These are phyloP conservation scores for Eciton burchellii DNA, from an alignment of 1,140 invertebrate species.

Conservation along the genomic window DNA sequence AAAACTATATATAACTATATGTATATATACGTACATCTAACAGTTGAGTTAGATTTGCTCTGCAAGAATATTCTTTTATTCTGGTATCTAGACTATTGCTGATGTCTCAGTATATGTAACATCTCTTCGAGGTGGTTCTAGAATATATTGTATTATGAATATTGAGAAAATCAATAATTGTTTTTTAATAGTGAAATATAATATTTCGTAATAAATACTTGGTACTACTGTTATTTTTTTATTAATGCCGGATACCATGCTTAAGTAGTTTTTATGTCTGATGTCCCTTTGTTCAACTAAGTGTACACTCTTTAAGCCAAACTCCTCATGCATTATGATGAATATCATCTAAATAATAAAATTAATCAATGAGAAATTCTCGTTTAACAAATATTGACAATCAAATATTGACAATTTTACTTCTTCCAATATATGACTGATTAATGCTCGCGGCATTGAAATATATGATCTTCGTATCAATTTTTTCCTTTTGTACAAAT, in stretches of 20 bases:
- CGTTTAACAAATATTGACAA: constrained; percentile 30
- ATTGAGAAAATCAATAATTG: background rate
- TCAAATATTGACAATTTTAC: constrained; percentile 60
- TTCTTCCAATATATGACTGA: constrained; percentile 70
- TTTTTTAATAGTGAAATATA: constrained; percentile 18
- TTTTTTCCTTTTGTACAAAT: constrained; percentile 57
- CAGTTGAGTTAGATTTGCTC: too few relatives aligned
- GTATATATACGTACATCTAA: constrained; percentile 45
- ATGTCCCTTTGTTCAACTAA: constrained; percentile 66
- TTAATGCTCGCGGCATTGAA: constrained; percentile 58
- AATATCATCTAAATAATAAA: constrained; percentile 75
- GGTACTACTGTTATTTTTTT: background rate
- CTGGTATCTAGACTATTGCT: background rate
- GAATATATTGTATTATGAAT: background rate
- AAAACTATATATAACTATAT: constrained; percentile 3
- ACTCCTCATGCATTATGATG: constrained; percentile 76
- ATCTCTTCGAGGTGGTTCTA: background rate
- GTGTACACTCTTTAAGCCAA: constrained; percentile 70
- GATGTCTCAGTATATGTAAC: too few relatives aligned
- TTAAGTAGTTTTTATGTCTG: constrained; percentile 68
- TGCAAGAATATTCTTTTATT: constrained; percentile 52
- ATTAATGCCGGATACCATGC: constrained; percentile 42
- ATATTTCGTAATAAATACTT: constrained; percentile 27
- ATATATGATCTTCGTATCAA: constrained; percentile 68
- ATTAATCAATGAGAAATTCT: background rate